These are phyloP conservation scores for Pedetes capensis DNA, from an alignment of 2,113 vertebrate species.

Conservation along the genomic window DNA sequence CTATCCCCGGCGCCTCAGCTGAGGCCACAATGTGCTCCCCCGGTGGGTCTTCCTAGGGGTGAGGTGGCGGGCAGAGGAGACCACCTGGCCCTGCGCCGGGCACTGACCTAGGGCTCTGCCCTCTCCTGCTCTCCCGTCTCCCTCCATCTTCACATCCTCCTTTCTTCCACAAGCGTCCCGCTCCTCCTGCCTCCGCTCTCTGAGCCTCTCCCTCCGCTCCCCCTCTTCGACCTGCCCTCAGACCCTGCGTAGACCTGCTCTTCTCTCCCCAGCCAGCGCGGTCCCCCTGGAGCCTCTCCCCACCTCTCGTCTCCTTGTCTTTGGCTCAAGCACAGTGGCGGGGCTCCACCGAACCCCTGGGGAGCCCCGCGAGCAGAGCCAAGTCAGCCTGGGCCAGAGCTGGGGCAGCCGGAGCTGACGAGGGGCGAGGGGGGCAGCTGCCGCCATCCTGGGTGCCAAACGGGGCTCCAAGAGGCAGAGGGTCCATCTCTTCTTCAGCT, in stretches of 20 bases:
- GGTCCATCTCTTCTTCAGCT: neutral
- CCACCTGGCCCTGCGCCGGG: neutral
- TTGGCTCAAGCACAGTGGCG: conserved; percentile 58
- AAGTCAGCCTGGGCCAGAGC: neutral
- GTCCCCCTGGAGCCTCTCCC: neutral
- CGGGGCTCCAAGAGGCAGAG: neutral
- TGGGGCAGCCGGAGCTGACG: neutral
- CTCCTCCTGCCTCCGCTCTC: neutral
- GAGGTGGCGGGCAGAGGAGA: neutral
- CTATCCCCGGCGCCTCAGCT: neutral
- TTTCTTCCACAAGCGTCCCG: neutral
- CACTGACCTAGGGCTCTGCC: neutral
- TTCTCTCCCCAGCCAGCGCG: conserved; percentile 29
- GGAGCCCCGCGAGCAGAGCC: neutral
- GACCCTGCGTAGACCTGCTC: conserved; percentile 66
- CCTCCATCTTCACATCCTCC: neutral
- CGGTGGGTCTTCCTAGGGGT: neutral
- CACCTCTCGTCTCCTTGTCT: conserved; percentile 36
- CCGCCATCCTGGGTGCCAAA: neutral
- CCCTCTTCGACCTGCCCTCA: neutral
- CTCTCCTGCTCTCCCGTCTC: neutral
- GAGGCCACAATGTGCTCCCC: neutral
- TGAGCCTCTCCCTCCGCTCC: neutral
- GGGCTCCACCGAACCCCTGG: neutral
- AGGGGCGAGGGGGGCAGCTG: neutral